Evolutionary conservation across 2,113 vertebrate species (phyloP).

Genomic region (Podarcis muralis): DNA sequence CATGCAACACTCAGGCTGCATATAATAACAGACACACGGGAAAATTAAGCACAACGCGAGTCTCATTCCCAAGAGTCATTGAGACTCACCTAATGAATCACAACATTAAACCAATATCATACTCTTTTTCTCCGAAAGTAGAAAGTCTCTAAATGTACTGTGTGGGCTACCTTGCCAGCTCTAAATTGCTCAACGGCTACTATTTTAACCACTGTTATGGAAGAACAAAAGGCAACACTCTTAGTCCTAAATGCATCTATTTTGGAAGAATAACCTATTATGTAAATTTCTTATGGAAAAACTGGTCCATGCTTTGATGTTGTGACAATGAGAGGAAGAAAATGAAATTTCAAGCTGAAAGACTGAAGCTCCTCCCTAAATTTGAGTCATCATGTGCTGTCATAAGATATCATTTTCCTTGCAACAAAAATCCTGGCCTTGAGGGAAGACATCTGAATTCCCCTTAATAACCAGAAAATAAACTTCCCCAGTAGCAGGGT

Average conservation of each 20-base stretch:
- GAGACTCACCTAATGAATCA: neutral
- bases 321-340: neutral
- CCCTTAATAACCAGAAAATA: neutral
- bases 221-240: neutral
- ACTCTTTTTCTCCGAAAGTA: neutral
- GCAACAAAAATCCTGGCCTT: neutral
- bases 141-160: neutral
- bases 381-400: neutral
- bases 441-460: neutral
- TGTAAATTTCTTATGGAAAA: neutral
- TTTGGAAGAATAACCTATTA: neutral
- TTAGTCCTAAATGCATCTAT: neutral
- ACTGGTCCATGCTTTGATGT: neutral
- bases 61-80: neutral
- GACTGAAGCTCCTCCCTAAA: neutral
- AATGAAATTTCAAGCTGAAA: too few relatives aligned
- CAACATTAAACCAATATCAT: neutral
- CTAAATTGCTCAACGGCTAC: neutral
- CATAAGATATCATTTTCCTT: neutral
- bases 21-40: neutral
- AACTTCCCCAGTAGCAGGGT: too few relatives aligned
- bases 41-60: slow-evolving; percentile 22
- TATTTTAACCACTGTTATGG: slow-evolving; percentile 22
- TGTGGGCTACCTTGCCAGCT: neutral
- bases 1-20: rapidly evolving